Evolutionary conservation across 2,113 vertebrate species (phyloP).

Genomic region (Anarhynchus alexandrinus): DNA sequence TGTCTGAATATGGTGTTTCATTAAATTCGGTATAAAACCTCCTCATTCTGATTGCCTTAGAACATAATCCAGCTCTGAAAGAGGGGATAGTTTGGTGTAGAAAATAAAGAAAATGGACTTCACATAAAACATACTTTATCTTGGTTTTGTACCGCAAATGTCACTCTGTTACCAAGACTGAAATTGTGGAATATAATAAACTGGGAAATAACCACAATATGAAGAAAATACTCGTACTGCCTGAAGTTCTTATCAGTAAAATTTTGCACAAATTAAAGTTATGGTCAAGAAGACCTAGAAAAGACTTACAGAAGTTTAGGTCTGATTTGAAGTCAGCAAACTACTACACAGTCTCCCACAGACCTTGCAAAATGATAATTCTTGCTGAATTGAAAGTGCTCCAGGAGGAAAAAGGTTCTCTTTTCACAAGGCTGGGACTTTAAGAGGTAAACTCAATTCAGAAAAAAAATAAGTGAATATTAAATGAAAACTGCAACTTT

Average conservation of each 20-base stretch:
- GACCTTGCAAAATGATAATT: not conserved
- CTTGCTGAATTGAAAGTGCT: not conserved
- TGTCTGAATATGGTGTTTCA: not conserved
- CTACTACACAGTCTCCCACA: not conserved
- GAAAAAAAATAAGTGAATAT: not conserved
- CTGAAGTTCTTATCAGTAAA: not conserved
- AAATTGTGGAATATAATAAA: not conserved
- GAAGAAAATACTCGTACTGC: not conserved
- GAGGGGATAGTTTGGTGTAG: not conserved
- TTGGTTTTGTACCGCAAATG: not conserved
- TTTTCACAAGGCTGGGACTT: not conserved
- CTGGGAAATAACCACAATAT: not conserved
- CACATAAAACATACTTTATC: not conserved
- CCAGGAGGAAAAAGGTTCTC: not conserved
- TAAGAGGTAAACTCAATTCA: not conserved
- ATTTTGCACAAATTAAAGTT: not conserved
- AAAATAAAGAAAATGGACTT: not conserved
- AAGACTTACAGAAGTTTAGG: not conserved
- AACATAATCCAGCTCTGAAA: not conserved
- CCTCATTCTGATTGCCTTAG: not conserved
- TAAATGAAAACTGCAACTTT: not conserved
- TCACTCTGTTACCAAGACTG: not conserved
- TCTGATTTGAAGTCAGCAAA: not conserved
- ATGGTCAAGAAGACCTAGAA: not conserved
- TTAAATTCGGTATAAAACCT: not conserved